Evolutionary conservation across 2,113 vertebrate species (phyloP), one percentile per base, ranked within the genome.

Genomic region (Pedionomus torquatus): DNA sequence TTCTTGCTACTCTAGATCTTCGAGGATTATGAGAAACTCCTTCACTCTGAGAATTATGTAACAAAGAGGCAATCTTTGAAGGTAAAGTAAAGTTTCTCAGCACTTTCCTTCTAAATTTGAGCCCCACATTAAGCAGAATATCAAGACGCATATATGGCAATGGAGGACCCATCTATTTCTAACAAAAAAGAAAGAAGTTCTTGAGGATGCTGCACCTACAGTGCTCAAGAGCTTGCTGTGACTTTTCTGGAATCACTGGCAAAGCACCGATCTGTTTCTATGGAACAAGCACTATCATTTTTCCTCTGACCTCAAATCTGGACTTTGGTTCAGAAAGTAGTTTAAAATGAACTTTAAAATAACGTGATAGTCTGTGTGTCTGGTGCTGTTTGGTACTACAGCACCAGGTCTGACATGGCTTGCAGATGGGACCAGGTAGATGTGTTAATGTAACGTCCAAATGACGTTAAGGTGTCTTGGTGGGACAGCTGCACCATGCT

Each of bases 41-140:
- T 99, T 93, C 98, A 99, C 95, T 99, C 99, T 70, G 99, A 99
- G 97, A 99, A 99, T 98, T 99, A 99, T 0, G 99, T 99, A 95
- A 99, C 99, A 54, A 99, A 99, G 98, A 98, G 99, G 93, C 99
- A 99, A 96, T 99, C 99, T 77, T 97, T 99, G 96, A 99, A 99
- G 99, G 99, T 99, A 98, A 80, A 39, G 99, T 99, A 98, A 80
- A 39, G 54, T 83, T 64, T 89, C 57, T 66, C 9, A 41, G 33
- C n/a, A 30, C 33, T 77, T 80, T 51, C 4, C 55, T 82, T 49
- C 33, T 80, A 16, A 46, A 43, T 61, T 33, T 72, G 44, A 70
- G 31, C 35, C 85, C 41, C 7, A 0, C 2, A 5, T 68, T 72
- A 26, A 5, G 17, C 61, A 87, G 44, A 41, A 28, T 57, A 52